Conservation (phyloP, 2,113 vertebrate species). For the Semnornis frantzii region DNA sequence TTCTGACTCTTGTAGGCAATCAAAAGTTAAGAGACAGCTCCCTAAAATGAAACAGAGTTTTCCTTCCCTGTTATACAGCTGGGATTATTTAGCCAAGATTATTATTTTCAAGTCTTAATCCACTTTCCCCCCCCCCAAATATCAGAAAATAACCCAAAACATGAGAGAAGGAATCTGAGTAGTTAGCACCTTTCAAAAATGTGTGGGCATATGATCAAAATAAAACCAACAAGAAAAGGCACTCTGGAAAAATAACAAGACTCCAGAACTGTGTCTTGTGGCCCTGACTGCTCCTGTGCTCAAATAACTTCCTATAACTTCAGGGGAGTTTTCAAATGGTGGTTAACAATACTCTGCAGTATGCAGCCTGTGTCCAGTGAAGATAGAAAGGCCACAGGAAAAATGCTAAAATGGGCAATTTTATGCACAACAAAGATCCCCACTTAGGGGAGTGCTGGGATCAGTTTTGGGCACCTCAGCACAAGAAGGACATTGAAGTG, state of each 20-base stretch:
- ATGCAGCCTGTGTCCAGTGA: not conserved
- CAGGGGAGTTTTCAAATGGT: not conserved
- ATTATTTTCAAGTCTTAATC: not conserved
- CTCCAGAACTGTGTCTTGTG: not conserved
- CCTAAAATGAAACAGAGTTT: not conserved
- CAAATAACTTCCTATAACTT: not conserved
- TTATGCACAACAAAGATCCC: not conserved
- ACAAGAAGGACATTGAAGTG: no score
- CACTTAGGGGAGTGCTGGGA: not conserved
- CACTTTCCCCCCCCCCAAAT: not conserved
- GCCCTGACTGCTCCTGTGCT: not conserved
- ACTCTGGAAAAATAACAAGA: not conserved
- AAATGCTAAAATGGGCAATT: not conserved
- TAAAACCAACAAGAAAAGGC: not conserved
- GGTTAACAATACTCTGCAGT: not conserved
- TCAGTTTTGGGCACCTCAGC: no score
- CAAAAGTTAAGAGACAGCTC: not conserved
- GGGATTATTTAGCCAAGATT: not conserved
- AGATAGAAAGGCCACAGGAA: not conserved
- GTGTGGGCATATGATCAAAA: not conserved
- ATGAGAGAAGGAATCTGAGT: not conserved
- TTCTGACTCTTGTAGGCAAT: not conserved
- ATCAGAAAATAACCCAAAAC: conserved; percentile 14
- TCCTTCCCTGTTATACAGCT: conserved; percentile 10
- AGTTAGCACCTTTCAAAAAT: not conserved